Percentiles rank a stretch among this genome's conserved stretches.
phyloP scores from a whole-genome alignment of 2,113 vertebrate species.

The Lipotes vexillifer region DNA sequence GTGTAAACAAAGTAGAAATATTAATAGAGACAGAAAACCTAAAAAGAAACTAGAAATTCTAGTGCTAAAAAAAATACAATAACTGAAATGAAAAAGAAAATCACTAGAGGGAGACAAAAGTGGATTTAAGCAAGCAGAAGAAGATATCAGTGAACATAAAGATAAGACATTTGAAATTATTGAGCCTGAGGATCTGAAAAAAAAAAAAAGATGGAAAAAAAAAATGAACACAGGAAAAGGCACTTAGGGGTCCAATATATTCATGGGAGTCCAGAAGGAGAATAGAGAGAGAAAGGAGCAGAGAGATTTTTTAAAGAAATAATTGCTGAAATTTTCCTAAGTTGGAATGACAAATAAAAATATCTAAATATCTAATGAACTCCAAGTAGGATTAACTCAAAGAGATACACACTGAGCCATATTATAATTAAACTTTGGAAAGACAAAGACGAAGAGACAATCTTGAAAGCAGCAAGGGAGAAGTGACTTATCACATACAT shows the following conservation, averaged over 20 bases:
- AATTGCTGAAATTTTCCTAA: background rate
- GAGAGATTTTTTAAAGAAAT: background rate
- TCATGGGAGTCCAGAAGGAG: background rate
- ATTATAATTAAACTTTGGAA: background rate
- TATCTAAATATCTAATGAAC: background rate
- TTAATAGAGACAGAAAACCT: background rate
- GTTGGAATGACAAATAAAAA: background rate
- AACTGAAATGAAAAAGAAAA: background rate
- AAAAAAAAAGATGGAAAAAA: background rate
- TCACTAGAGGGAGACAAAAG: background rate
- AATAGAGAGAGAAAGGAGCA: background rate
- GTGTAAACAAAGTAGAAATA: background rate
- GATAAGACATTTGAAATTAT: background rate
- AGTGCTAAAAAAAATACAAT: background rate
- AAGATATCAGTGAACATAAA: background rate
- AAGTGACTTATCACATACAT: background rate
- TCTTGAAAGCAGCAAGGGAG: background rate
- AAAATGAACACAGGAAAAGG: background rate
- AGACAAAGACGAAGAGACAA: background rate
- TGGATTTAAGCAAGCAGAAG: background rate
- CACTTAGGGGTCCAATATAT: background rate
- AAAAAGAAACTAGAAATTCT: background rate
- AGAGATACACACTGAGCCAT: background rate
- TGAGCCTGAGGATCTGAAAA: background rate
- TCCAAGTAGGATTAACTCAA: background rate